phyloP scores from a whole-genome alignment of 2,797 vertebrate species.

The Esox lucius region DNA sequence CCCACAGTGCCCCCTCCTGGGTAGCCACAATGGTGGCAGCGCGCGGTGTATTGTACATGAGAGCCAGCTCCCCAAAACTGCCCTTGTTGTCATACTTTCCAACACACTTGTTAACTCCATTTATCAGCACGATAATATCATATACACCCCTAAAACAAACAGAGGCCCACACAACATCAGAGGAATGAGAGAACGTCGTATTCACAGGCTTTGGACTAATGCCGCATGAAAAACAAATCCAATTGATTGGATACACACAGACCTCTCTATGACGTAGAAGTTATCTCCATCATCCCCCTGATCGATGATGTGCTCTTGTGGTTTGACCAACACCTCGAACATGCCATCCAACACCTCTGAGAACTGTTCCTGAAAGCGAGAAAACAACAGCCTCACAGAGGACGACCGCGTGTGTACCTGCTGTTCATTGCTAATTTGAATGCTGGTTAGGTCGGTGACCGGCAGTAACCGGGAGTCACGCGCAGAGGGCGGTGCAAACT shows the following conservation, averaged over 20 bases:
- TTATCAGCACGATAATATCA: constrained; percentile 87
- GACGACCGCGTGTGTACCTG: neutral
- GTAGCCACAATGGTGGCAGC: constrained; percentile 90
- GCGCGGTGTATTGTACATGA: constrained; percentile 97
- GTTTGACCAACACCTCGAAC: constrained; percentile 90
- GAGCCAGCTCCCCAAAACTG: constrained; percentile 92
- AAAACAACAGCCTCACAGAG: neutral
- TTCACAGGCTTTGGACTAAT: neutral
- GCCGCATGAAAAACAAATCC: neutral
- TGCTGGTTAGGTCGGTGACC: too few species aligned
- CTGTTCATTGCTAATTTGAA: too few species aligned
- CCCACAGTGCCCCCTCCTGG: constrained; percentile 90
- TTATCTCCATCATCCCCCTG: constrained; percentile 96
- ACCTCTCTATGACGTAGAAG: constrained; percentile 94
- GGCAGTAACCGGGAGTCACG: too few species aligned
- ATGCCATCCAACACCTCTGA: constrained; percentile 93
- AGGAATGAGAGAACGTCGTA: neutral
- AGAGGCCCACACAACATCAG: neutral
- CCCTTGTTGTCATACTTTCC: constrained; percentile 92
- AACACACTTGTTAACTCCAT: constrained; percentile 78
- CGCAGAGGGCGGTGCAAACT: too few species aligned
- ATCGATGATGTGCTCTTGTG: constrained; percentile 91
- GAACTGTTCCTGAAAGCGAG: constrained; percentile 84
- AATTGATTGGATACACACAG: constrained; percentile 10
- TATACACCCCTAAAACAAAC: constrained; percentile 81